Evolutionary conservation across 64 coral and sea anemone species (phyloP).

Genomic region (Pocillopora damicornis): DNA sequence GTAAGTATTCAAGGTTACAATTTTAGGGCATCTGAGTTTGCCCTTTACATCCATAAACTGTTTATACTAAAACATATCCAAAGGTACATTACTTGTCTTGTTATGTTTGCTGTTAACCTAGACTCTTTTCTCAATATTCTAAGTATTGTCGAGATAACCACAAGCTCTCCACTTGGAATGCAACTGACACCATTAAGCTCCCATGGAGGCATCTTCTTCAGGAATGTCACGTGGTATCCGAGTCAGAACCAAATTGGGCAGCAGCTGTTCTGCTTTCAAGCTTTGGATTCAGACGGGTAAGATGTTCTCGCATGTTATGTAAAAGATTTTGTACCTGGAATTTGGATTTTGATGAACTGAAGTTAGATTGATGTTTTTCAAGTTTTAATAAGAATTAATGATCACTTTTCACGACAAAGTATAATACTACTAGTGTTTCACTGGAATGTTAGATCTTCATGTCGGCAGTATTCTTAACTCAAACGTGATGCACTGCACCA

Average conservation of each 20-base stretch:
- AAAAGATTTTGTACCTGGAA: not conserved
- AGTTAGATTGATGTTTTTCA: no score
- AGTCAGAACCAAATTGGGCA: not conserved
- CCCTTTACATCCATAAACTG: no score
- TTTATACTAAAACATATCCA: no score
- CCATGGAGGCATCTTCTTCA: not conserved
- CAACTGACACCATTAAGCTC: not conserved
- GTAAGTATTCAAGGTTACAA: not conserved
- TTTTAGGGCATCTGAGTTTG: no score
- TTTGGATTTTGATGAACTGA: not conserved
- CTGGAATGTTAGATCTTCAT: no score
- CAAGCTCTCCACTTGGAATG: not conserved
- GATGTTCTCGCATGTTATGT: not conserved
- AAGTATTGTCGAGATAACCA: not conserved
- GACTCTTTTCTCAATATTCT: not conserved
- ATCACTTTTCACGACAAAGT: no score
- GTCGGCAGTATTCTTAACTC: no score
- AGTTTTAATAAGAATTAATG: no score
- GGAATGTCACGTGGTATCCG: constrained; percentile 3
- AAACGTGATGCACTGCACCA: no score
- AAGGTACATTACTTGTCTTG: no score
- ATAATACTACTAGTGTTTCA: no score
- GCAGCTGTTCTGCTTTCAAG: not conserved
- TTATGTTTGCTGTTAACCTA: no score
- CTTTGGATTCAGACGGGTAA: not conserved